A percentile compares a stretch with the other conserved stretches of the same genome.
These are phyloP conservation scores for Pelecanoides urinatrix DNA, from an alignment of 2,113 vertebrate species.

Conservation along the genomic window DNA sequence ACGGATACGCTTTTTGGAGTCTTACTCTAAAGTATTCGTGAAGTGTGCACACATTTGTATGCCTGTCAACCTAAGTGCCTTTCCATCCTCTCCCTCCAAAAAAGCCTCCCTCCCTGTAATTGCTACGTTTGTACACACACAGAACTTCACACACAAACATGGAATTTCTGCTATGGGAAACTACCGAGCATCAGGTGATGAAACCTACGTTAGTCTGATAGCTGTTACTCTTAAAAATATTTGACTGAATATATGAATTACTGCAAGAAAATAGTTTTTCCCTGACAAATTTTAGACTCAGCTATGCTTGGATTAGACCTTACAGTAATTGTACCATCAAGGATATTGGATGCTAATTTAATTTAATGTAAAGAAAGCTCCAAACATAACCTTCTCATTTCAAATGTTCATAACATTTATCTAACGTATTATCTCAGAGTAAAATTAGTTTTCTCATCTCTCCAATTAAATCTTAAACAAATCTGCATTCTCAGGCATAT, in stretches of 20 bases:
- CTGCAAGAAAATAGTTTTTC: neutral
- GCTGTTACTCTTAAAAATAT: neutral
- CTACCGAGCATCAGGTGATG: neutral
- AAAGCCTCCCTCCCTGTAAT: neutral
- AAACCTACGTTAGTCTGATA: neutral
- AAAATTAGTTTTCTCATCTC: slow-evolving; percentile 17
- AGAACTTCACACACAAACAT: neutral
- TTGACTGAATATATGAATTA: neutral
- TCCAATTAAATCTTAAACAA: neutral
- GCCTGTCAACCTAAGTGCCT: neutral
- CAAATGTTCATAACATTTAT: neutral
- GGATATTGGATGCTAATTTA: neutral
- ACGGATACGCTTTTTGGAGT: neutral
- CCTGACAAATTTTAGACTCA: neutral
- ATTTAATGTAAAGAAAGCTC: neutral
- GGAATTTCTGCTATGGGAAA: neutral
- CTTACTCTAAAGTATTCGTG: neutral
- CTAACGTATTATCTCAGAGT: neutral
- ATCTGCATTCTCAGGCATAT: neutral
- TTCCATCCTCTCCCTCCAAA: neutral
- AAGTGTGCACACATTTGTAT: neutral
- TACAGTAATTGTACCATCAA: neutral
- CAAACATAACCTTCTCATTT: neutral
- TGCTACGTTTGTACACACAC: neutral
- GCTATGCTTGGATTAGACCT: neutral